Conservation (phyloP, 2,888 invertebrate genomes). For the Agriopis aurantiaria region DNA sequence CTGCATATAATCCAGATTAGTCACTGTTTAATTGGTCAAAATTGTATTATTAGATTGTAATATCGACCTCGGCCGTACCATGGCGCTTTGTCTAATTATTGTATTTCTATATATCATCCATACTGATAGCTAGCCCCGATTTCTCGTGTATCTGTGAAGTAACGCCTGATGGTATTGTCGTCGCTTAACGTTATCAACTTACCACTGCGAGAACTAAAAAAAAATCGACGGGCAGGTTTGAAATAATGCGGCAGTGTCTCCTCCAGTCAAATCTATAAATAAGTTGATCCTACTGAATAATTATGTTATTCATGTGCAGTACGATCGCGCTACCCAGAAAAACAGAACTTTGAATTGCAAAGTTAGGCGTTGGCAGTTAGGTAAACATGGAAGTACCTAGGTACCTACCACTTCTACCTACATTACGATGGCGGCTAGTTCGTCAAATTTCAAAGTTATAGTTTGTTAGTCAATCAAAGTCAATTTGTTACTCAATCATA, state of each 20-base stretch:
- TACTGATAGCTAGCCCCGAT: slow-evolving; percentile 23
- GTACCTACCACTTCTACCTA: no score
- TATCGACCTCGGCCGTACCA: slow-evolving; percentile 48
- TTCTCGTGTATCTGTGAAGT: slow-evolving; percentile 6
- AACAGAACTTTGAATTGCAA: background rate
- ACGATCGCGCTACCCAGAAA: background rate
- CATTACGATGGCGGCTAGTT: no score
- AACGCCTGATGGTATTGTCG: slow-evolving; percentile 1
- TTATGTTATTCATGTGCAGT: no score
- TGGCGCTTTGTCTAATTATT: slow-evolving; percentile 41
- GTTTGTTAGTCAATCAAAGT: no score
- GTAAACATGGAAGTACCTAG: no score
- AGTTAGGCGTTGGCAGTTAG: background rate
- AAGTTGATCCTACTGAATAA: background rate
- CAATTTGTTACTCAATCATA: no score
- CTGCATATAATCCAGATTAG: slow-evolving; percentile 70
- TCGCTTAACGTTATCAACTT: background rate
- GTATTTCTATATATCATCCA: slow-evolving; percentile 39
- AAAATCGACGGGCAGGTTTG: no score
- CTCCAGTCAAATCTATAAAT: background rate
- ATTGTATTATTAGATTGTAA: slow-evolving; percentile 41
- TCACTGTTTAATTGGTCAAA: slow-evolving; percentile 65
- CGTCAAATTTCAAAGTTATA: no score
- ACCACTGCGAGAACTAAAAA: no score
- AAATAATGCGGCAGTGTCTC: no score